Conservation (phyloP, 2,797 vertebrate genomes). For the Sparidentex hasta region DNA sequence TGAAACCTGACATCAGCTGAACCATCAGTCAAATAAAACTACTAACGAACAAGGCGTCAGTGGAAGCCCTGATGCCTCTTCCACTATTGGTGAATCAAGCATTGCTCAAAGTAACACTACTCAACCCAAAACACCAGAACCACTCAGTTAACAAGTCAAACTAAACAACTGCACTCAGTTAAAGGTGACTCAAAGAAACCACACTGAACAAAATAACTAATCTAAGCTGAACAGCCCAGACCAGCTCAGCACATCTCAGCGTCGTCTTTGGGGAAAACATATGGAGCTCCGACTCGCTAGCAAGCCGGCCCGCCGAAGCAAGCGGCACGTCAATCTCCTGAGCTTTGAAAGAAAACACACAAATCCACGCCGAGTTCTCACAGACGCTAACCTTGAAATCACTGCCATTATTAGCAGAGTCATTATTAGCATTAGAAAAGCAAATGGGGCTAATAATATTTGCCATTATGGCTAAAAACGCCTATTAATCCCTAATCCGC, state of each 20-base stretch:
- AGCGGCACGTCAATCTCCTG: conserved; percentile 74
- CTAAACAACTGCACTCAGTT: conserved; percentile 19
- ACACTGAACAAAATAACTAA: conserved; percentile 17
- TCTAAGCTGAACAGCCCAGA: conserved; percentile 26
- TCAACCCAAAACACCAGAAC: background rate
- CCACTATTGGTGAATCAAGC: too few relatives aligned
- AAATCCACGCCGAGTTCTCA: conserved; percentile 65
- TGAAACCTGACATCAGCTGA: background rate
- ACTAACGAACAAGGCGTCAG: background rate
- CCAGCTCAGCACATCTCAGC: conserved; percentile 50
- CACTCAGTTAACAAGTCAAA: background rate
- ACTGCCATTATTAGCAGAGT: conserved; percentile 80
- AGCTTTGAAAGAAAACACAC: conserved; percentile 55
- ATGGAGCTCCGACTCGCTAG: conserved; percentile 69
- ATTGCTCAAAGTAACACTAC: background rate
- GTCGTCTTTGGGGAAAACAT: conserved; percentile 73
- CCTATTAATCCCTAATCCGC: conserved; percentile 88
- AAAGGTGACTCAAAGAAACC: background rate
- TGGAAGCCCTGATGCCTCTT: background rate
- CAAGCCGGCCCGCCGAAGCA: conserved; percentile 70
- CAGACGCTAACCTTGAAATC: conserved; percentile 81
- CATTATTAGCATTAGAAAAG: conserved; percentile 84
- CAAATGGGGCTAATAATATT: conserved; percentile 88
- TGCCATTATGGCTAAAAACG: conserved; percentile 87
- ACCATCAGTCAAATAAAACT: background rate